Evolutionary conservation across 2,797 vertebrate species (phyloP), one percentile per base, ranked within the genome.

Genomic region (Poeciliopsis infans): DNA sequence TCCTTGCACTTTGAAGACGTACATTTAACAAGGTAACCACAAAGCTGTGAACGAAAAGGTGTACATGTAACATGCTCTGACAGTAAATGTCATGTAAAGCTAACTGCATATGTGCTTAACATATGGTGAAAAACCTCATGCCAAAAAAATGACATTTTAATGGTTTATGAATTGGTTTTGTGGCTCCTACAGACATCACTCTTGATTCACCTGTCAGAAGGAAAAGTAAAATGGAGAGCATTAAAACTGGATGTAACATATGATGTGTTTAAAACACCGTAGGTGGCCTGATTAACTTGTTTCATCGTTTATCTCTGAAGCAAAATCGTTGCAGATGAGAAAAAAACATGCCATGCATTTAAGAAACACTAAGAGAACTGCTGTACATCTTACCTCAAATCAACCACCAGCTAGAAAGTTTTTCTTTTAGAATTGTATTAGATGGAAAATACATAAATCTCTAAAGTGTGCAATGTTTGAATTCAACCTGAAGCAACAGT

Each of bases 241-340:
- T 43, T 20, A 61, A 43, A n/a, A 74, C 25, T 68, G 23, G 15
- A 70, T 45, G 28, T 61, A 53, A 75, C 36, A 68, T 79, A 0
- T 23, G 8, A 66, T 66, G 41, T 45, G 81, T 86, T 83, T 76
- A 72, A 45, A 76, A 47, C 70, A 39, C 59, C 64, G 69, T 66
- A 59, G 79, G 79, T 78, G 85, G 78, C 76, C 80, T 25, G 75
- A 45, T n/a, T 18, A 18, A 46, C 43, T 5, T 45, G 6, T 70
- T 45, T 79, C 47, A 76, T 77, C 51, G 16, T 74, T 82, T 83
- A 64, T 79, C 76, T 85, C 25, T 75, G 20, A 78, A 85, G 73
- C 28, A 78, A 83, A 87, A 77, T 39, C 76, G 61, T 75, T 86
- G 75, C 84, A 89, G 85, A 84, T 84, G 79, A 85, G 5, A 53